These are phyloP conservation scores for Datnioides undecimradiatus DNA, from an alignment of 2,113 vertebrate species.

Conservation along the genomic window DNA sequence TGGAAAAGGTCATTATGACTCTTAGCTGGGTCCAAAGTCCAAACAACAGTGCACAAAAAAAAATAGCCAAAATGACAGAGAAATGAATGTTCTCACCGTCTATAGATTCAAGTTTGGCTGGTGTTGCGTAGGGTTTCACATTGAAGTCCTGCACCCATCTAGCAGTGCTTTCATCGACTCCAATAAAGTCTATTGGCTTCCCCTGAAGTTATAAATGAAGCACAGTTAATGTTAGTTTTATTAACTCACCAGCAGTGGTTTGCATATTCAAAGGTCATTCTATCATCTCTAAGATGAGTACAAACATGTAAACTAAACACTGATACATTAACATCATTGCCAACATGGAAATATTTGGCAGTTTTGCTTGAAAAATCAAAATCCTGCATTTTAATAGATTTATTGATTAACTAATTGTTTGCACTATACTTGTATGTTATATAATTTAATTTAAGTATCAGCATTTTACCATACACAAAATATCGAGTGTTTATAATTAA, in stretches of 20 bases:
- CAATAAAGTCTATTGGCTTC: slow-evolving; percentile 91
- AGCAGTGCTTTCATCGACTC: slow-evolving; percentile 88
- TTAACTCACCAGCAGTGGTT: neutral
- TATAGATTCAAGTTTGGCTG: slow-evolving; percentile 94
- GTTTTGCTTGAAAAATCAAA: too few species aligned
- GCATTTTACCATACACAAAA: too few species aligned
- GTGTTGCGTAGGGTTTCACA: slow-evolving; percentile 90
- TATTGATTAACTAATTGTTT: too few species aligned
- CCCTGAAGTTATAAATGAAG: slow-evolving; percentile 82
- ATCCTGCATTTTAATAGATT: too few species aligned
- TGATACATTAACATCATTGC: too few species aligned
- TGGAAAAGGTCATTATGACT: slow-evolving; percentile 61
- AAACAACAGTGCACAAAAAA: neutral
- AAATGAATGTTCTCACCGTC: slow-evolving; percentile 64
- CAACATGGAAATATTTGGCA: too few species aligned
- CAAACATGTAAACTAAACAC: neutral
- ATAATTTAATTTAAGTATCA: too few species aligned
- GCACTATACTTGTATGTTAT: too few species aligned
- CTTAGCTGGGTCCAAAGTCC: slow-evolving; percentile 22
- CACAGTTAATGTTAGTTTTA: neutral
- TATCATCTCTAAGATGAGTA: neutral
- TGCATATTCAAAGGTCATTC: too few species aligned
- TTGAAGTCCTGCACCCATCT: slow-evolving; percentile 97
- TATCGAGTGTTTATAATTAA: too few species aligned
- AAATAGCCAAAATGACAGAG: neutral